A percentile compares a stretch with the other conserved stretches of the same genome.
Conservation (phyloP, 2,797 vertebrate species). For the Hyperoplus immaculatus region DNA sequence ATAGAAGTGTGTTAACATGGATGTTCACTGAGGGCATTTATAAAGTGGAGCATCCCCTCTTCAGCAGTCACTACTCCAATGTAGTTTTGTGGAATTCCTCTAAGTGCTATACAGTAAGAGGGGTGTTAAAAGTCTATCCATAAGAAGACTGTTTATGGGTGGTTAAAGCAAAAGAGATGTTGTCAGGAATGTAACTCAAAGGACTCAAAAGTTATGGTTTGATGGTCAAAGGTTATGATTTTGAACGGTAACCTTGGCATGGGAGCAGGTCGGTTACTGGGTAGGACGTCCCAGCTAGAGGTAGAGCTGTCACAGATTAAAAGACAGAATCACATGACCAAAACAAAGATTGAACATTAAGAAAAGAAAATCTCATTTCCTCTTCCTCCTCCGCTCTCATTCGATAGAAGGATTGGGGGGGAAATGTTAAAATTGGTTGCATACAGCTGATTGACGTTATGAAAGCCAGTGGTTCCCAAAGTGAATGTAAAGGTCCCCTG, state of each 20-base stretch:
- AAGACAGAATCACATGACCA: conserved; percentile 75
- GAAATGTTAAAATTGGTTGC: conserved; percentile 35
- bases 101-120: conserved; percentile 16
- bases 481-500: not conserved
- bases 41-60: not conserved
- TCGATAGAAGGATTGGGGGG: conserved; percentile 4
- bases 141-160: conserved; percentile 22
- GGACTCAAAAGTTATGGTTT: conserved; percentile 28
- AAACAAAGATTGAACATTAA: conserved; percentile 39
- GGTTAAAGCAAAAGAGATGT: conserved; percentile 43
- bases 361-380: conserved; percentile 20
- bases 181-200: conserved; percentile 20
- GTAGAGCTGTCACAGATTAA: conserved; percentile 83
- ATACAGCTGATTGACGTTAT: conserved; percentile 33
- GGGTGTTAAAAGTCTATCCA: conserved; percentile 44
- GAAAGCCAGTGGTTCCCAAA: conserved; percentile 50
- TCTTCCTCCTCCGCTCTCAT: not conserved
- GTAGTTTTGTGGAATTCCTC: not conserved
- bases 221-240: conserved; percentile 61
- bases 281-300: conserved; percentile 88
- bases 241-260: conserved; percentile 80
- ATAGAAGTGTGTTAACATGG: not conserved
- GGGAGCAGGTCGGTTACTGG: conserved; percentile 81
- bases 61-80: not conserved
- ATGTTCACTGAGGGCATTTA: not conserved